Base-by-base conservation (phyloP, 2,888 invertebrate species). In the Eupithecia vulgata region DNA sequence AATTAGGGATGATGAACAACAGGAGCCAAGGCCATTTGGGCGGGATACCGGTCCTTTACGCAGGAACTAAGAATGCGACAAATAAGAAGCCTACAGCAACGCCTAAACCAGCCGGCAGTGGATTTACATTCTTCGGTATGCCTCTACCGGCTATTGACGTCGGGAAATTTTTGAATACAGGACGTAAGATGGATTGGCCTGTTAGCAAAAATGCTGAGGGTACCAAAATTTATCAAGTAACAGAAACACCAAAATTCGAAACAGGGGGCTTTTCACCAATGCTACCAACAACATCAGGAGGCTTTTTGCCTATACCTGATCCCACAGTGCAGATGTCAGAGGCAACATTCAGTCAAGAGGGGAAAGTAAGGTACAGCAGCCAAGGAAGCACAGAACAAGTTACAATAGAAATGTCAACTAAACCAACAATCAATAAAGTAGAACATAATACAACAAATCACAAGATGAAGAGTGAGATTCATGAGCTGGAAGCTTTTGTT, bases 41-140 rank as follows among this genome's bases (percentile, higher is more conserved):
- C 25, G 95, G 95, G 80, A 94, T 96, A 0, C 96, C 96, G 0
- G 96, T 95, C 34, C 79, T 90, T 72, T 90, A 90, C 75, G 88
- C 88, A 15, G 86, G 85, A 68, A 90, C 88, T 78, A 91, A 90
- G 78, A 93, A 91, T 74, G 82, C 81, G 35, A 87, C 86, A 10
- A 82, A 84, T 25, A 89, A 92, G 78, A 91, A 83, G 17, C 70
- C 79, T 65, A 71, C 87, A 25, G 87, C 92, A 71, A 84, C 88
- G 70, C 87, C 90, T 48, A 94, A 93, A 45, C 94, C 95, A 0
- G 95, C 96, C 0, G 86, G 82, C 2, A 95, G 96, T 76, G 96
- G 96, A 1, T 97, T 97, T 80, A 97, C 98, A 17, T 97, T 98
- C 85, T 98, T 98, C 83, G 98, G 98, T 0, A 96, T 98, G 85